These are phyloP conservation scores for Panurus biarmicus DNA, from an alignment of 2,113 vertebrate genomes.

Conservation along the genomic window DNA sequence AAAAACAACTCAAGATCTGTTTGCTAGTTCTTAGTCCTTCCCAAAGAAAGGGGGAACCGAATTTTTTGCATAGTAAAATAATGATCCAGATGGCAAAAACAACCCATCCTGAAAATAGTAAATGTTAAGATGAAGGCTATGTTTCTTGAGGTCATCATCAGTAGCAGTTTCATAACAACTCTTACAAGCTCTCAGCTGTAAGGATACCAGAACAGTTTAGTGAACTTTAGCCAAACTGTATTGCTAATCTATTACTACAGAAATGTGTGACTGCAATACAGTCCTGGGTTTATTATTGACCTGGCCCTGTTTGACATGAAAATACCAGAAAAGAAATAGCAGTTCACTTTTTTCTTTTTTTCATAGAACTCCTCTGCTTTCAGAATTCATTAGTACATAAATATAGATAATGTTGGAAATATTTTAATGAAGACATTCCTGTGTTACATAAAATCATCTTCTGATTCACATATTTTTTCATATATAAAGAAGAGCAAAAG, in stretches of 20 bases:
- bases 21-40: background rate
- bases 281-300: background rate
- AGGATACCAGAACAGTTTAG: background rate
- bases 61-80: constrained; percentile 14
- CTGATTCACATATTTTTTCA: background rate
- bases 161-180: background rate
- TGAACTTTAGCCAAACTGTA: background rate
- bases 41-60: background rate
- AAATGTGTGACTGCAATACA: background rate
- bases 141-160: background rate
- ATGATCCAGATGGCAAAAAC: constrained; percentile 1
- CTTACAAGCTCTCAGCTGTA: background rate
- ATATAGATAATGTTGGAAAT: background rate
- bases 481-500: background rate
- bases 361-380: background rate
- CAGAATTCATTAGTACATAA: background rate
- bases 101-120: background rate
- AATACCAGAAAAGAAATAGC: background rate
- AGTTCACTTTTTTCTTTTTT: background rate
- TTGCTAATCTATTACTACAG: background rate
- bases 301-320: background rate
- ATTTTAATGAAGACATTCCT: background rate
- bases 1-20: background rate
- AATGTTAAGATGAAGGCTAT: background rate
- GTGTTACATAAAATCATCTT: background rate